These are phyloP conservation scores for Cotesia typhae DNA, from an alignment of 1,140 invertebrate species.

Conservation along the genomic window DNA sequence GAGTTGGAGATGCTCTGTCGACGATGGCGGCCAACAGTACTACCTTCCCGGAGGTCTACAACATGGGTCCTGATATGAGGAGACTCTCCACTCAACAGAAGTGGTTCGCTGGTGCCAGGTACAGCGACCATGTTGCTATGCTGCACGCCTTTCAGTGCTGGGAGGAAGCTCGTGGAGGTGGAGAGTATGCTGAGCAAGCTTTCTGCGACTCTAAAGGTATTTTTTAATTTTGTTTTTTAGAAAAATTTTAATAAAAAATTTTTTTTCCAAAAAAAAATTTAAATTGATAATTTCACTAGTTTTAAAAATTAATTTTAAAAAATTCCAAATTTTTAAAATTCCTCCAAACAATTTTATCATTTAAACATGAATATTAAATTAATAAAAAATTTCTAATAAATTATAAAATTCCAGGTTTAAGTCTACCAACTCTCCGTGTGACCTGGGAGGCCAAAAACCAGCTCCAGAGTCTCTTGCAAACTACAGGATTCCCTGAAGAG, in stretches of 20 bases:
- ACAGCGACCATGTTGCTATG: slow-evolving; percentile 95
- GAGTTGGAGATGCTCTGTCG: slow-evolving; percentile 86
- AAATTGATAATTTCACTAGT: too few relatives aligned
- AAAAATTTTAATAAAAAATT: too few relatives aligned
- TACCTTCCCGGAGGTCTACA: slow-evolving; percentile 91
- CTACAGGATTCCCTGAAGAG: slow-evolving; percentile 90
- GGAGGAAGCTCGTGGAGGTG: slow-evolving; percentile 79
- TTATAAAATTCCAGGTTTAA: slow-evolving; percentile 66
- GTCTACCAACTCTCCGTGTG: slow-evolving; percentile 86
- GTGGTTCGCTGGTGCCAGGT: slow-evolving; percentile 83
- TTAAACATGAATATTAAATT: too few relatives aligned
- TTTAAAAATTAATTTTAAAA: too few relatives aligned
- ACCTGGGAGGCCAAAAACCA: slow-evolving; percentile 95
- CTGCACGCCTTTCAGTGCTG: slow-evolving; percentile 91
- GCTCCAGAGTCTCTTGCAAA: slow-evolving; percentile 82
- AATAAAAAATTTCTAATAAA: too few relatives aligned
- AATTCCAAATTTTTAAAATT: too few relatives aligned
- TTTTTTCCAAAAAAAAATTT: too few relatives aligned
- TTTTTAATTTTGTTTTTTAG: too few relatives aligned
- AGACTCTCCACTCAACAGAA: slow-evolving; percentile 81
- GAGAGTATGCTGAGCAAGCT: slow-evolving; percentile 80
- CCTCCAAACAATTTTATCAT: too few relatives aligned
- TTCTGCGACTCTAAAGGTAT: slow-evolving; percentile 89
- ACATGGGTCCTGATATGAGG: slow-evolving; percentile 69
- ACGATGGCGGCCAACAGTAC: slow-evolving; percentile 94